Evolutionary conservation across 64 coral and sea anemone genomes (phyloP).

Genomic region (Montipora sp.): DNA sequence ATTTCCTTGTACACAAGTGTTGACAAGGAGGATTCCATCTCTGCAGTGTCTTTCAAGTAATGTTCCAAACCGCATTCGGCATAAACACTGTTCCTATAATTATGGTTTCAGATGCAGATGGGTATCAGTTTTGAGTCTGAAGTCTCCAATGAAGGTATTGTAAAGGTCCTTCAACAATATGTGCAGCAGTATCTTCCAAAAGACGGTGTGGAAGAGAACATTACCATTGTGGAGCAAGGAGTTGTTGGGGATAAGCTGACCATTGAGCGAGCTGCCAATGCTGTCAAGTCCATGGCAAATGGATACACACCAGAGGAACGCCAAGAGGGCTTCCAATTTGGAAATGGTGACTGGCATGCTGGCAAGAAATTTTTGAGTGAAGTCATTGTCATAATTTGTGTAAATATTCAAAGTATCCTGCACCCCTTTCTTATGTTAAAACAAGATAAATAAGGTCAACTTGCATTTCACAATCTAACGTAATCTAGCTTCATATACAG

Average conservation of each 20-base stretch:
- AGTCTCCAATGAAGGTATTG: constrained; percentile 4
- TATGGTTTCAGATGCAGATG: too few species aligned
- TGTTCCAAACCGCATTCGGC: too few species aligned
- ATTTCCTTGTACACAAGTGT: too few species aligned
- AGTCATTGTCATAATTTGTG: not conserved
- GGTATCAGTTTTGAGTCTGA: too few species aligned
- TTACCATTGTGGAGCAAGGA: constrained; percentile 15
- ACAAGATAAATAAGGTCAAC: too few species aligned
- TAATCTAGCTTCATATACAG: too few species aligned
- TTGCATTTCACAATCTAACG: too few species aligned
- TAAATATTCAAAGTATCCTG: not conserved
- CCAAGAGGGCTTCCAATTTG: constrained; percentile 10
- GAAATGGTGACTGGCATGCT: constrained; percentile 62
- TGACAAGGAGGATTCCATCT: too few species aligned
- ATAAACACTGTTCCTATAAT: too few species aligned
- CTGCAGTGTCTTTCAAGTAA: too few species aligned
- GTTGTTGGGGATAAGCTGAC: constrained; percentile 42
- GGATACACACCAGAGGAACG: constrained; percentile 39
- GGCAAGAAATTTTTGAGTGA: constrained; percentile 24
- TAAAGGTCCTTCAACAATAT: not conserved
- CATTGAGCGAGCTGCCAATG: constrained; percentile 12
- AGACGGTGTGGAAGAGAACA: not conserved
- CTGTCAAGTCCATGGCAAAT: constrained; percentile 34
- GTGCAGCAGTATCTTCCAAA: not conserved
- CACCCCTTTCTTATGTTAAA: too few species aligned